Conservation (phyloP, 2,888 invertebrate genomes). For the Pterostichus madidus region DNA sequence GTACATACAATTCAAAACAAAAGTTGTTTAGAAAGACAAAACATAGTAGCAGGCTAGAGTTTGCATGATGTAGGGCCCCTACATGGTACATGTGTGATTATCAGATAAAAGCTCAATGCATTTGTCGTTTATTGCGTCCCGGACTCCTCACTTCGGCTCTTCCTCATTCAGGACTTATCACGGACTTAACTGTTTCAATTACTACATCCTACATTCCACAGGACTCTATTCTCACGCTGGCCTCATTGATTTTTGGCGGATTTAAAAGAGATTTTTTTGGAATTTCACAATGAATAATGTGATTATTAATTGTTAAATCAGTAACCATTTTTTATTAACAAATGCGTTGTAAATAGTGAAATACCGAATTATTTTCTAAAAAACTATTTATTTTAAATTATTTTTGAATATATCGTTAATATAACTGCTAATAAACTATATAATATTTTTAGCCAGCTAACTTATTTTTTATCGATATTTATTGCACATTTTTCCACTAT, state of each 20-base stretch:
- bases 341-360: too few species aligned
- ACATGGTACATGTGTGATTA: constrained; percentile 42
- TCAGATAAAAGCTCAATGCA: constrained; percentile 63
- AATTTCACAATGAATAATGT: background rate
- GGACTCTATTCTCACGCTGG: constrained; percentile 58
- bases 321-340: too few species aligned
- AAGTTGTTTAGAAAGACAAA: background rate
- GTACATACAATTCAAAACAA: too few species aligned
- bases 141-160: constrained; percentile 24
- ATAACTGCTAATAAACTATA: too few species aligned
- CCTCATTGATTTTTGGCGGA: constrained; percentile 1
- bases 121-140: constrained; percentile 60
- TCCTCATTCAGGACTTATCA: constrained; percentile 65
- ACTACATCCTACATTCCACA: constrained; percentile 61
- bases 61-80: constrained; percentile 44
- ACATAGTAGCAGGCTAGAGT: background rate
- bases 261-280: background rate
- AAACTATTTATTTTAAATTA: too few species aligned
- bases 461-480: too few species aligned
- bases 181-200: constrained; percentile 64
- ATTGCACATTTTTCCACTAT: too few species aligned
- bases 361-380: too few species aligned
- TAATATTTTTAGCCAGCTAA: too few species aligned
- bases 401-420: too few species aligned
- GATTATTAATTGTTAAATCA: background rate